These are phyloP conservation scores for Enteromius paludinosus DNA, from an alignment of 2,797 vertebrate species.

Conservation along the genomic window DNA sequence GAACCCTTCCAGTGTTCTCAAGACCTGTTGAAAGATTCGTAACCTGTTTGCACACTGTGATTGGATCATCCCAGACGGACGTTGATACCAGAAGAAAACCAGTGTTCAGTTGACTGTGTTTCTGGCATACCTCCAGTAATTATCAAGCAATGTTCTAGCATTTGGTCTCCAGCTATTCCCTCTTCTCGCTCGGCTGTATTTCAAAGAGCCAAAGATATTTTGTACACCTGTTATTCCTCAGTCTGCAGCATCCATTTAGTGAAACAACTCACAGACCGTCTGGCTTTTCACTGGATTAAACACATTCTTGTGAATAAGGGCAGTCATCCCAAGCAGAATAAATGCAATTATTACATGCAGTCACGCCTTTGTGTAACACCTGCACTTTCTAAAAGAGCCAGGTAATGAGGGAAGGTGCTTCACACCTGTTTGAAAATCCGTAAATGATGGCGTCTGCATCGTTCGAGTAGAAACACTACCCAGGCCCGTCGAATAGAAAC, in stretches of 20 bases:
- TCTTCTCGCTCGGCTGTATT: constrained; percentile 36
- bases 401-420: constrained; percentile 19
- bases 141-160: neutral
- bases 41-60: neutral
- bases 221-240: constrained; percentile 57
- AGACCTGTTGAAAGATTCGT: neutral
- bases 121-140: constrained; percentile 8
- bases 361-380: constrained; percentile 32
- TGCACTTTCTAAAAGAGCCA: constrained; percentile 34
- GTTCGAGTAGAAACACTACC: constrained; percentile 2
- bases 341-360: constrained; percentile 37
- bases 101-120: neutral
- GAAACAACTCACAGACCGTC: constrained; percentile 46
- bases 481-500: neutral
- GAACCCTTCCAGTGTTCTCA: neutral
- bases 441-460: constrained; percentile 20
- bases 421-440: constrained; percentile 15
- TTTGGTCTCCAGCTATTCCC: constrained; percentile 4
- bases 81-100: neutral
- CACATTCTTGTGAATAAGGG: constrained; percentile 41
- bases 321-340: constrained; percentile 29
- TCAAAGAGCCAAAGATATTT: constrained; percentile 49
- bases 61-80: neutral
- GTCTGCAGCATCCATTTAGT: constrained; percentile 51
- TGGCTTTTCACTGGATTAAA: constrained; percentile 51